Evolutionary conservation across 2,888 invertebrate species (phyloP), one percentile per base, ranked within the genome.

Genomic region (Alsophila aescularia): DNA sequence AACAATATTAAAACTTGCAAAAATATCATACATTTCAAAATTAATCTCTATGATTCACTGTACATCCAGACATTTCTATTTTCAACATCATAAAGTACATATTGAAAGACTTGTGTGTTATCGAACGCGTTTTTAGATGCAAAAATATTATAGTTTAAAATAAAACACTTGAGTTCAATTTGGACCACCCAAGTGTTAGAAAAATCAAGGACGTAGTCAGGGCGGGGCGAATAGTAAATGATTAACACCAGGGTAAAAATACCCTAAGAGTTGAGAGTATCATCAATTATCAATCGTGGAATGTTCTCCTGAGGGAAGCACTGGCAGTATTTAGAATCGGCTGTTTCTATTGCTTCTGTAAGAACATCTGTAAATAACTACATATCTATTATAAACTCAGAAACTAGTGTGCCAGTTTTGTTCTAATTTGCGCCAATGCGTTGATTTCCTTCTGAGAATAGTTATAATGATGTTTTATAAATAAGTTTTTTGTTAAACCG

Each of bases 101-200:
- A 50, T 41, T 50, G 50, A 41, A 43, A 48, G 34, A 39, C 29
- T 18, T 54, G 27, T 54, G 27, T 41, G 31, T 37, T 32, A 39
- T 36, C 31, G 32, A n/a, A 13, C 2, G 14, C 13, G 10, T 44
- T 32, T 43, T 36, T 42, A 50, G 40, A 36, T 21, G 47, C 51
- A 39, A 50, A 52, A 50, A 52, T 56, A 57, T 48, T 29, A 31
- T 32, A 14, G 27, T 13, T 16, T 44, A 57, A 59, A 60, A 59
- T 59, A 60, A 58, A 59, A 42, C 44, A 43, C 51, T 57, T 21
- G 48, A 43, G 41, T 36, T 37, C 43, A 40, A 42, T 51, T 60
- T 37, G 37, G 67, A 63, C 67, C 67, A 66, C 67, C 66, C 67
- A 66, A 39, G 58, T 55, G 52, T 34, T 42, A 43, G 54, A 44